Evolutionary conservation across 2,113 vertebrate genomes (phyloP).

Genomic region (Macrotis lagotis): DNA sequence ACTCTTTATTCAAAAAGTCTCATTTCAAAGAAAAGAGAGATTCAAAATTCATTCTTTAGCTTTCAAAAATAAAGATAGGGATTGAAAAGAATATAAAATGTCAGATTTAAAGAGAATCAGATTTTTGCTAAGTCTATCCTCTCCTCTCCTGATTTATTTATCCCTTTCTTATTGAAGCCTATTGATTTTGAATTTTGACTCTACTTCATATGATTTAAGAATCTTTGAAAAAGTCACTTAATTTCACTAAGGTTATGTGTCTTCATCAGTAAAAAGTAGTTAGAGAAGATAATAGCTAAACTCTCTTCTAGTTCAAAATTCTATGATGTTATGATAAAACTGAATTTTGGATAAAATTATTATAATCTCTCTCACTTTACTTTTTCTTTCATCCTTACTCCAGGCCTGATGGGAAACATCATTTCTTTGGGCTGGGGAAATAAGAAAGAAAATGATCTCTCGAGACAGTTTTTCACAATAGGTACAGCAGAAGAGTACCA

Average conservation of each 20-base stretch:
- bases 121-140: not conserved
- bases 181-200: not conserved
- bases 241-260: not conserved
- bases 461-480: not conserved
- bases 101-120: not conserved
- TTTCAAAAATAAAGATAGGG: not conserved
- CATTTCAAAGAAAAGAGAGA: not conserved
- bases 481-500: not conserved
- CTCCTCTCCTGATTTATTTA: not conserved
- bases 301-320: not conserved
- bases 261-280: not conserved
- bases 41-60: not conserved
- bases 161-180: not conserved
- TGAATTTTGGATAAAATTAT: not conserved
- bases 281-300: not conserved
- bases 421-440: not conserved
- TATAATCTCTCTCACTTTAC: not conserved
- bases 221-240: not conserved
- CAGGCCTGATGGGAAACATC: not conserved
- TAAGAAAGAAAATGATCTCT: not conserved
- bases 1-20: not conserved
- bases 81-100: not conserved
- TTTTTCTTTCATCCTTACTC: not conserved
- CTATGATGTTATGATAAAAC: not conserved
- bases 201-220: not conserved